Conservation (phyloP, 1,140 invertebrate genomes). For the Oryctes rhinoceros region DNA sequence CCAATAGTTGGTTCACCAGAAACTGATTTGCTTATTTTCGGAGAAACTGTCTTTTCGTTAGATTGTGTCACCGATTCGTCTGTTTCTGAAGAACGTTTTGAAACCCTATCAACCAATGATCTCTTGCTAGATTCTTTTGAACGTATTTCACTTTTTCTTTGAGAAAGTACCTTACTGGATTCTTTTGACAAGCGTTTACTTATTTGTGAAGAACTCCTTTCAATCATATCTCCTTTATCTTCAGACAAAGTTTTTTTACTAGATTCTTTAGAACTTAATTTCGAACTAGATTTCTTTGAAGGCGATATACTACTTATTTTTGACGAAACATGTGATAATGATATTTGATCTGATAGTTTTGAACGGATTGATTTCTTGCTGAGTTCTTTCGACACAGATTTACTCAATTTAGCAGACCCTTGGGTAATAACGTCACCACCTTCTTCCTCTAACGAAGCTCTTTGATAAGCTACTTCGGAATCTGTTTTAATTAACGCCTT, state of each 20-base stretch:
- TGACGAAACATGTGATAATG: background rate
- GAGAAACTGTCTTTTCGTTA: background rate
- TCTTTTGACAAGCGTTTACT: background rate
- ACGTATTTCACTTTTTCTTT: background rate
- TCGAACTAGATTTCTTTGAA: too few species aligned
- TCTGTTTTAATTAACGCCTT: too few species aligned
- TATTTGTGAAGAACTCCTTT: too few species aligned
- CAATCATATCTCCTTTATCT: too few species aligned
- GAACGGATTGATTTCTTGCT: background rate
- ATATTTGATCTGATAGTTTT: background rate
- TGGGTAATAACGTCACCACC: too few species aligned
- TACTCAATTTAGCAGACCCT: background rate
- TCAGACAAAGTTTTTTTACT: too few species aligned
- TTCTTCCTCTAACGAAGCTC: too few species aligned
- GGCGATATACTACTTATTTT: too few species aligned
- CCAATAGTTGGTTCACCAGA: background rate
- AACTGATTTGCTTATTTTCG: background rate
- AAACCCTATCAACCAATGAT: too few species aligned
- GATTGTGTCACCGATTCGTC: background rate
- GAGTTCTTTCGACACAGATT: background rate
- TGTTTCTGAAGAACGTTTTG: background rate
- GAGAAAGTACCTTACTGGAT: background rate
- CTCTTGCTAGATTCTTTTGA: conserved; percentile 20
- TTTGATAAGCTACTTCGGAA: too few species aligned
- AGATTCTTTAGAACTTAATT: too few species aligned